Percentiles rank a stretch among this genome's conserved stretches.
phyloP scores from a whole-genome alignment of 92 coral and sea anemone genomes.

The Actinernus sp. region DNA sequence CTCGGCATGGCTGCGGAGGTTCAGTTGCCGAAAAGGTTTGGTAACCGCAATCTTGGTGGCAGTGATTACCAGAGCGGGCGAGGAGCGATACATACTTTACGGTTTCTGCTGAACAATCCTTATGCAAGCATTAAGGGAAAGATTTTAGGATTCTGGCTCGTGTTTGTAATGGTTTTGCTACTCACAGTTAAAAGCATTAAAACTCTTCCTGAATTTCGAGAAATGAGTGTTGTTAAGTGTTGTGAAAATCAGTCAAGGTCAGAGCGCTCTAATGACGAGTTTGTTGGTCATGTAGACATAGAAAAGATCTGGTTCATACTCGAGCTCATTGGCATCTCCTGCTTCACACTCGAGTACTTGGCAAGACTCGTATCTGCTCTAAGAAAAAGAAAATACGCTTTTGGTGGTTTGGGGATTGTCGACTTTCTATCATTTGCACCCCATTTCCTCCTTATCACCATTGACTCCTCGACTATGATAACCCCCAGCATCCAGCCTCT shows the following conservation, averaged over 20 bases:
- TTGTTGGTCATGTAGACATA: too few relatives aligned
- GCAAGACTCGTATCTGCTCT: slow-evolving; percentile 70
- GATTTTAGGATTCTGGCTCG: slow-evolving; percentile 8
- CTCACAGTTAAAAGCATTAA: slow-evolving; percentile 11
- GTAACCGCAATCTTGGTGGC: background rate
- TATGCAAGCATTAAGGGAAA: slow-evolving; percentile 9
- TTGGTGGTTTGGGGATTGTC: slow-evolving; percentile 63
- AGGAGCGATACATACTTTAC: slow-evolving; percentile 1
- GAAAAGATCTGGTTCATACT: slow-evolving; percentile 67
- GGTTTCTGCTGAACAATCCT: slow-evolving; percentile 14
- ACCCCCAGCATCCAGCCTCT: slow-evolving; percentile 35
- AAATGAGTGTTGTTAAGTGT: slow-evolving; percentile 1
- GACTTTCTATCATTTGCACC: slow-evolving; percentile 80
- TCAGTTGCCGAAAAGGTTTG: slow-evolving; percentile 20
- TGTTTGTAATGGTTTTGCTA: slow-evolving; percentile 5
- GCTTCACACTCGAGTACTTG: slow-evolving; percentile 79
- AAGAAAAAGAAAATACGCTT: slow-evolving; percentile 32
- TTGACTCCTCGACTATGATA: slow-evolving; percentile 8
- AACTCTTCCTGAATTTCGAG: slow-evolving; percentile 24
- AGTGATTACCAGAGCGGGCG: background rate
- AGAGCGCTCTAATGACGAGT: too few relatives aligned
- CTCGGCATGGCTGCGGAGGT: slow-evolving; percentile 43
- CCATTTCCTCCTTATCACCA: slow-evolving; percentile 31
- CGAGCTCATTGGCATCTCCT: slow-evolving; percentile 66
- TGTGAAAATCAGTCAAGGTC: slow-evolving; percentile 2